A percentile compares a stretch with the other conserved stretches of the same genome.
These are phyloP conservation scores for Gasteruption jaculator DNA, from an alignment of 2,888 invertebrate genomes.

Conservation along the genomic window DNA sequence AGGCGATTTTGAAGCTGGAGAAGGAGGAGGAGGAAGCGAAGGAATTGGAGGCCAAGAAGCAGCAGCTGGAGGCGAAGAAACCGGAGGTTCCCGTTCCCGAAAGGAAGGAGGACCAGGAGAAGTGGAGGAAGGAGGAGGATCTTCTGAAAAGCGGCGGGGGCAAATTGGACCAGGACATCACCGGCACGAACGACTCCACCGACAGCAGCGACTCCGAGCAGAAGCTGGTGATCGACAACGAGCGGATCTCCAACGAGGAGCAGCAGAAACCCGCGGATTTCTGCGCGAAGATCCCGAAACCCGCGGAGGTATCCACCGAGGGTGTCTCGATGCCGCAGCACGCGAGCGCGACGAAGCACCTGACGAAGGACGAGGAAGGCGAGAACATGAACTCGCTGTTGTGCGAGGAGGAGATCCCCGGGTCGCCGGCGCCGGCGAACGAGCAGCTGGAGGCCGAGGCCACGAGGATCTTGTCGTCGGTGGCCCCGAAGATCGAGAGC, in stretches of 20 bases:
- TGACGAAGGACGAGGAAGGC: conserved; percentile 52
- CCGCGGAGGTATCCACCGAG: conserved; percentile 21
- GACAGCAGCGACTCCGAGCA: conserved; percentile 65
- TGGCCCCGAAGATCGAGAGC: conserved; percentile 51
- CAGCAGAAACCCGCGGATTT: conserved; percentile 24
- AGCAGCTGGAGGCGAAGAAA: conserved; percentile 31
- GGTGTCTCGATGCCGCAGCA: conserved; percentile 31
- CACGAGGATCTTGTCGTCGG: conserved; percentile 22
- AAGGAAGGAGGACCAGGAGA: conserved; percentile 29
- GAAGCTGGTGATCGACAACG: conserved; percentile 58
- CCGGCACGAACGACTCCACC: conserved; percentile 58
- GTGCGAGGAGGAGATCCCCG: conserved; percentile 88
- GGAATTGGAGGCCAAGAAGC: conserved; percentile 27
- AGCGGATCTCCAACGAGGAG: conserved; percentile 33
- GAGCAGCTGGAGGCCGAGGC: conserved; percentile 39
- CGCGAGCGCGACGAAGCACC: conserved; percentile 31
- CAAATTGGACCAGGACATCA: conserved; percentile 50
- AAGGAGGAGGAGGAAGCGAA: conserved; percentile 36
- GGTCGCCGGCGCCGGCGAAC: conserved; percentile 74
- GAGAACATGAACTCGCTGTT: conserved; percentile 72
- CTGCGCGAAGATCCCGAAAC: conserved; percentile 32
- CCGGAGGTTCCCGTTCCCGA: conserved; percentile 24
- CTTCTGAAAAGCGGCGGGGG: conserved; percentile 38
- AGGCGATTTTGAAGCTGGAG: conserved; percentile 33
- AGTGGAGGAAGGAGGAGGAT: conserved; percentile 33